Evolutionary conservation across 2,797 vertebrate genomes (phyloP), one percentile per base, ranked within the genome.

Genomic region (Morelia viridis): DNA sequence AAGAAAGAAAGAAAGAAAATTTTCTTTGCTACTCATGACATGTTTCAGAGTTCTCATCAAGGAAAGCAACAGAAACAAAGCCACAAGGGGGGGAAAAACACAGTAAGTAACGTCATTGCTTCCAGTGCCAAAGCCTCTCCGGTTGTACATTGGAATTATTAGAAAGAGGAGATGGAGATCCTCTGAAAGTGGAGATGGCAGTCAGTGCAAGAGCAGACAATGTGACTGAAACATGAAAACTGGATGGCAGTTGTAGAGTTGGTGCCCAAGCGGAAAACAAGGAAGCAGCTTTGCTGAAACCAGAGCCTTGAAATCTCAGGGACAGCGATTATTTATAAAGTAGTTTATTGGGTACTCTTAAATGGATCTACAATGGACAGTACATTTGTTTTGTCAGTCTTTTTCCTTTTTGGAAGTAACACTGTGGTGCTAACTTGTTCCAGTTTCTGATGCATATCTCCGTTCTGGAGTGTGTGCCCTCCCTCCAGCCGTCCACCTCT

Each of bases 361-460:
- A 94, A 89, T 0, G 0, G 85, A 92, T 92, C 92, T 0, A 87
- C 85, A 85, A 22, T 95, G 92, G 93, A 93, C 91, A 92, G 46
- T 4, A 91, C 91, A 88, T 92, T 93, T 91, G 83, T 92, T 91
- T 91, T 94, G 93, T 94, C 93, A 93, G 91, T 2, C 89, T 94
- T 68, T 61, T 80, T 88, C 95, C 95, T 92, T 94, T 94, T 57
- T 0, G 5, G 95, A 94, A 96, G 92, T 7, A 96, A 91, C 85
- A 92, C 2, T 0, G 0, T 53, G 4, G 92, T 95, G 93, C 93
- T 93, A 94, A 41, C 31, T 93, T 94, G 93, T 95, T 94, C 88
- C 86, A 94, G 71, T 96, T 96, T 95, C 92, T 89, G 91, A 95
- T 93, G 94, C 86, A 60, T 8, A 50, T 58, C 65, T 94, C 50